These are phyloP conservation scores for Menura novaehollandiae DNA, from an alignment of 2,113 vertebrate species.

Conservation along the genomic window DNA sequence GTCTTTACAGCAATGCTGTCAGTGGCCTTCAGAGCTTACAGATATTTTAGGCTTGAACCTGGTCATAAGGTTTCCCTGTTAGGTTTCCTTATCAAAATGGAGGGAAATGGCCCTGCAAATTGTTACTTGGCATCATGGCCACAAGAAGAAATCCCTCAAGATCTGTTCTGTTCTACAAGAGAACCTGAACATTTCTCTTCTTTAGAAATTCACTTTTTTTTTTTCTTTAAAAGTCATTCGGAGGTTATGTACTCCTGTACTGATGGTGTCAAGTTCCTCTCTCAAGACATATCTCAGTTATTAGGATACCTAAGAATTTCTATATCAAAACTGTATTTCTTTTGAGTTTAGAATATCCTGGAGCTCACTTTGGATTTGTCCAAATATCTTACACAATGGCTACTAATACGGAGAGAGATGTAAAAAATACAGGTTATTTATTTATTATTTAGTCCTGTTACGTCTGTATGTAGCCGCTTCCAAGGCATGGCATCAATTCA, in stretches of 20 bases:
- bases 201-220: fast-evolving
- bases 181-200: background rate
- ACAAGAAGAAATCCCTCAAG: background rate
- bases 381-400: background rate
- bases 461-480: background rate
- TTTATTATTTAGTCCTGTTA: no score
- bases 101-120: background rate
- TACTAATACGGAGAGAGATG: background rate
- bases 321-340: background rate
- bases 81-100: background rate
- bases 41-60: background rate
- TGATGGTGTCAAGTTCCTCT: background rate
- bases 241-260: background rate
- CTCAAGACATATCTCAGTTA: background rate
- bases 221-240: background rate
- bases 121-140: background rate
- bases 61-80: background rate
- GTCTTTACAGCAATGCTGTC: background rate
- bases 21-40: background rate
- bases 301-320: background rate
- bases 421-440: fast-evolving
- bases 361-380: background rate
- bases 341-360: background rate
- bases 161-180: background rate
- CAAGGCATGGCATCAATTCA: background rate